Base-by-base conservation (phyloP, 2,113 vertebrate species). In the Rhabdomys dilectus region DNA sequence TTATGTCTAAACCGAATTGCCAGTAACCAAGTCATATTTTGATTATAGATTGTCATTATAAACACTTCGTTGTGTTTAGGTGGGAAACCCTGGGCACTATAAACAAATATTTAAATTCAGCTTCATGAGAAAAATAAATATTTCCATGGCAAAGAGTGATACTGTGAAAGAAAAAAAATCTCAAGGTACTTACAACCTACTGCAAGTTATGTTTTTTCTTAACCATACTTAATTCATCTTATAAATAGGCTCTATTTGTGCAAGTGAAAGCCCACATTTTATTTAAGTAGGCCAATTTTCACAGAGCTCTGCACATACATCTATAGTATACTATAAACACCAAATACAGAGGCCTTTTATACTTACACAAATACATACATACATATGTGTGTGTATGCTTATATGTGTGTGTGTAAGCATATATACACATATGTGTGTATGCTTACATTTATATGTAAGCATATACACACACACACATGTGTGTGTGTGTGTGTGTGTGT, bases 31-130 rank as follows among this genome's bases (percentile, higher is more conserved):
- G 60, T 82, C 76, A 66, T 60, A 76, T 90, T 97, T 97, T n/a
- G 76, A 93, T 96, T 76, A 85, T 6, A 3, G 31, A 31, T 29
- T 96, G 86, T 97, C 97, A 92, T 97, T 31, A 94, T 88, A 97
- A 98, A 98, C 76, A 92, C 95, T 93, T 93, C 81, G 92, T 95
- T 95, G 89, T 98, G 87, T 95, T 93, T 97, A 97, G 91, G n/a
- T 78, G 45, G 97, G 97, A 94, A 96, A 81, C 96, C 82, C 97
- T 97, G 93, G 92, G 82, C 73, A 72, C 95, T 96, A 98, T 45
- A 97, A 98, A 98, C 89, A 98, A 98, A 98, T 97, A 97, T 98
- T 98, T 98, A 95, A 98, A 93, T 96, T 76, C 77, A 89, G 86
- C 93, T 98, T 97, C 96, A 95, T 88, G 98, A 97, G 89, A 88